Percentiles rank a stretch among this genome's conserved stretches.
phyloP scores from a whole-genome alignment of 2,797 vertebrate species.

The Percopsis omiscomaycus region DNA sequence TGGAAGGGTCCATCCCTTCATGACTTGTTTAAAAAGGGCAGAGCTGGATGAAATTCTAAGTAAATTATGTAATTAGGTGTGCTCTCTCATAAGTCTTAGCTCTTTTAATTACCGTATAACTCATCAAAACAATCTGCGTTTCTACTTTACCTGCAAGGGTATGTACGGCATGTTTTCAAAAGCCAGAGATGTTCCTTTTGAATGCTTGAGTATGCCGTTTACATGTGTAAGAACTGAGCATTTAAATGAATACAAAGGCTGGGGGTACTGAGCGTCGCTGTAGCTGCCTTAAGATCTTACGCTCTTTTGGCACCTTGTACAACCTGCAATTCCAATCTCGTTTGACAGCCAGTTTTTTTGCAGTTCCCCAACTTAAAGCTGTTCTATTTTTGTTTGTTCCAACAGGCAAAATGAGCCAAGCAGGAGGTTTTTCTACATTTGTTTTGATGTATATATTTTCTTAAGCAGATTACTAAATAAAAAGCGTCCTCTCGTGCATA shows the following conservation, averaged over 20 bases:
- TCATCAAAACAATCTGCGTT: constrained; percentile 24
- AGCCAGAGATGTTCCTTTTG: constrained; percentile 12
- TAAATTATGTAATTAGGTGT: background rate
- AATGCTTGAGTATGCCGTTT: constrained; percentile 36
- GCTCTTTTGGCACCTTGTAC: constrained; percentile 37
- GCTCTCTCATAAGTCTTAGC: background rate
- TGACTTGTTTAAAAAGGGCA: no score
- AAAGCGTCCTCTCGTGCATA: constrained; percentile 31
- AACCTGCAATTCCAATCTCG: constrained; percentile 68
- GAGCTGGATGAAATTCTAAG: no score
- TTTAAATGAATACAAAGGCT: constrained; percentile 54
- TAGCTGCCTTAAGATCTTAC: constrained; percentile 29
- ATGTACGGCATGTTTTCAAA: constrained; percentile 14
- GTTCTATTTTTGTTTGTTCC: constrained; percentile 25
- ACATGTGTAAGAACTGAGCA: constrained; percentile 31
- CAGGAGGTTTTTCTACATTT: constrained; percentile 43
- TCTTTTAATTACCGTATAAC: constrained; percentile 21
- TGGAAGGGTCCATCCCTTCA: no score
- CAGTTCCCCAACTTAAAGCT: constrained; percentile 26
- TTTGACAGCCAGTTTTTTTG: constrained; percentile 53
- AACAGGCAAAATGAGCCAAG: constrained; percentile 39
- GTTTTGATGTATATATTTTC: constrained; percentile 61
- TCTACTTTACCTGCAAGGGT: constrained; percentile 28
- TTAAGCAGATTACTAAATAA: constrained; percentile 55
- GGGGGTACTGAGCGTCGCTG: constrained; percentile 25